A percentile compares a stretch with the other conserved stretches of the same genome.
phyloP scores from a whole-genome alignment of 1,140 invertebrate species.

The Nebria ingens region DNA sequence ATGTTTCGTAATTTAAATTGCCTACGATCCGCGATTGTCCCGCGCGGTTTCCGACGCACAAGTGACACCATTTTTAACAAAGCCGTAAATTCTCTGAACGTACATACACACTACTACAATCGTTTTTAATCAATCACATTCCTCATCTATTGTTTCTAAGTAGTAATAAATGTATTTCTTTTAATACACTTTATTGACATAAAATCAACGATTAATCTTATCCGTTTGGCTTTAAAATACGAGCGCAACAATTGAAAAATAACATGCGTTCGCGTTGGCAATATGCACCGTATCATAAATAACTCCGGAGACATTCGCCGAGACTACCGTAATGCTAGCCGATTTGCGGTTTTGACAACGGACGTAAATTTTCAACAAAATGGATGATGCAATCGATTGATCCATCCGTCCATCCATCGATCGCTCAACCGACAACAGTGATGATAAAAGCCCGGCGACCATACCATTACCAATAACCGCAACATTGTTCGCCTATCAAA shows the following conservation, averaged over 20 bases:
- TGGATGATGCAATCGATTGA: neutral
- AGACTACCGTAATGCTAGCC: neutral
- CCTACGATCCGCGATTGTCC: conserved; percentile 12
- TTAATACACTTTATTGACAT: too few species aligned
- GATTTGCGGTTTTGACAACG: neutral
- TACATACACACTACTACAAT: too few species aligned
- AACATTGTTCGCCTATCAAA: too few species aligned
- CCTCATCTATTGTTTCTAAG: too few species aligned
- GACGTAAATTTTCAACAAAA: neutral
- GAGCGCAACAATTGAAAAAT: neutral
- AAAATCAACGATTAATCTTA: too few species aligned
- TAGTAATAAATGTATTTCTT: too few species aligned
- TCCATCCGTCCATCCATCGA: too few species aligned
- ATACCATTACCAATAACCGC: too few species aligned
- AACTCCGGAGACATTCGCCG: neutral
- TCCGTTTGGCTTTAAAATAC: neutral
- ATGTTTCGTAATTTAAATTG: conserved; percentile 16
- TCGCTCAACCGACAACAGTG: too few species aligned
- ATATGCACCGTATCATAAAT: neutral
- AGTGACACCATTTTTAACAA: conserved; percentile 19
- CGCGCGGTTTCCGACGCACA: conserved; percentile 14
- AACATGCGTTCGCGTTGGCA: neutral
- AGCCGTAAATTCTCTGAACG: conserved; percentile 20
- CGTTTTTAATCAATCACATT: too few species aligned
- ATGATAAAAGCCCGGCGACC: too few species aligned